phyloP scores from a whole-genome alignment of 2,113 vertebrate genomes.

The Myotis davidii region DNA sequence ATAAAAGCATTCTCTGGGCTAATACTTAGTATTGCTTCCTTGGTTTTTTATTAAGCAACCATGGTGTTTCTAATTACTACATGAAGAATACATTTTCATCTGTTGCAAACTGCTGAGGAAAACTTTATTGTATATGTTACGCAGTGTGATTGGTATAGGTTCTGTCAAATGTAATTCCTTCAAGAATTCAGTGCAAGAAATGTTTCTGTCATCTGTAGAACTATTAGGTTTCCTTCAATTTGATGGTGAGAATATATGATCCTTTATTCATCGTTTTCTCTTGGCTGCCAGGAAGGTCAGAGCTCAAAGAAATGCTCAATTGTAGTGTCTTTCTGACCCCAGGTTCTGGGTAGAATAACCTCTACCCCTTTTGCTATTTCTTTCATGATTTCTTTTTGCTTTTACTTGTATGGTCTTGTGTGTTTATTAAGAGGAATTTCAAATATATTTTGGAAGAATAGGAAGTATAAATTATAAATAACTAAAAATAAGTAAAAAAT shows the following conservation, averaged over 20 bases:
- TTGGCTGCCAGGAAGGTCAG: background rate
- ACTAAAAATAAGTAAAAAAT: conserved; percentile 61
- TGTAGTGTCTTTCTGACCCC: background rate
- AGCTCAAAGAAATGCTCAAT: background rate
- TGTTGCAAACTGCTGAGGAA: background rate
- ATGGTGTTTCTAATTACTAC: background rate
- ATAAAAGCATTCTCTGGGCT: background rate
- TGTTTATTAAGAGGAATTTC: conserved; percentile 6
- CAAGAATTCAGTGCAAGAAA: background rate
- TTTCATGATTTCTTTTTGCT: background rate
- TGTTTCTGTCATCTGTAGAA: background rate
- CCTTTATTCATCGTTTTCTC: background rate
- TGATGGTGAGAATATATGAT: background rate
- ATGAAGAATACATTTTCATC: background rate
- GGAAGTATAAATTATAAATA: conserved; percentile 58
- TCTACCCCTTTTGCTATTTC: background rate
- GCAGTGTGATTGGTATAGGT: background rate
- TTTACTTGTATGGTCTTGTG: background rate
- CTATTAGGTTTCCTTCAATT: background rate
- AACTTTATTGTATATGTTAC: background rate
- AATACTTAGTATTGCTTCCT: background rate
- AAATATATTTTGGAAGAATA: conserved; percentile 17
- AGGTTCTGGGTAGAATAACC: background rate
- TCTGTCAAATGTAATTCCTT: background rate
- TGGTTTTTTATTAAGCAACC: background rate